Percentiles rank a stretch among this genome's conserved stretches.
These are phyloP conservation scores for Dasyornis broadbenti DNA, from an alignment of 2,113 vertebrate species.

Conservation along the genomic window DNA sequence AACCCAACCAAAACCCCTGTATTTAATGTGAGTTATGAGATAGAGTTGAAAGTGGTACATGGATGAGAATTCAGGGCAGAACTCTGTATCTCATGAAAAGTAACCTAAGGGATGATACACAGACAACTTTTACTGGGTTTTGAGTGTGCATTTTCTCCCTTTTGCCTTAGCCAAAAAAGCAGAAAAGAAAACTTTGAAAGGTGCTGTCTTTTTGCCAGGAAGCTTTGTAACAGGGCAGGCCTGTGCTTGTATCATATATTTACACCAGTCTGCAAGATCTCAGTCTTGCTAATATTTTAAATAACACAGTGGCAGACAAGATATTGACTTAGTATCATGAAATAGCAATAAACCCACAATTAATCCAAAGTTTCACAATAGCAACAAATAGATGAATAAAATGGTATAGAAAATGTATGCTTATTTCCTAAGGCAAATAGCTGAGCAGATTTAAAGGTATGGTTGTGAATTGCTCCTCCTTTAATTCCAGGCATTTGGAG, in stretches of 20 bases:
- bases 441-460: background rate
- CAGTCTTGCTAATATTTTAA: background rate
- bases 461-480: background rate
- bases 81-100: background rate
- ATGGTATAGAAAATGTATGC: background rate
- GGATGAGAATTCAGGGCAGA: background rate
- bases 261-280: background rate
- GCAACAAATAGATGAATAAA: background rate
- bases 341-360: background rate
- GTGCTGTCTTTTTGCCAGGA: background rate
- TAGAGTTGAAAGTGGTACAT: accelerated
- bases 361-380: background rate
- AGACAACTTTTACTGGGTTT: background rate
- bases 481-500: background rate
- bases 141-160: background rate
- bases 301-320: background rate
- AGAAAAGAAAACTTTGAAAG: background rate
- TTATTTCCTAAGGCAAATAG: background rate
- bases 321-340: background rate
- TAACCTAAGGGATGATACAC: background rate
- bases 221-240: background rate
- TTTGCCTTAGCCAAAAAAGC: background rate
- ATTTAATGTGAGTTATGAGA: background rate
- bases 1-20: background rate
- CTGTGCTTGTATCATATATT: background rate